phyloP scores from a whole-genome alignment of 2,113 vertebrate genomes.

The Ptyas mucosa region DNA sequence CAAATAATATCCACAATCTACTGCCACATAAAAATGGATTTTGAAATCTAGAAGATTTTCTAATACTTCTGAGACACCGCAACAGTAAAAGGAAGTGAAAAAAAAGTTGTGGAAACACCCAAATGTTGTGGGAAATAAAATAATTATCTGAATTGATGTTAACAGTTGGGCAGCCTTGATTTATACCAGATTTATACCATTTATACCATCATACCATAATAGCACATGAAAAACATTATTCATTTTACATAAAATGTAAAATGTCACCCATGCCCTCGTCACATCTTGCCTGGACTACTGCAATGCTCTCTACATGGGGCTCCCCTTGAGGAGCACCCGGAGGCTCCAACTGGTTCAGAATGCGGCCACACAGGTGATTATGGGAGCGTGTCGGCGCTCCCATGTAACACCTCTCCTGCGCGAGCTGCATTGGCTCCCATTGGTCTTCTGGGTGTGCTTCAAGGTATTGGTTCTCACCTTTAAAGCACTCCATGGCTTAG shows the following conservation, averaged over 20 bases:
- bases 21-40: not conserved
- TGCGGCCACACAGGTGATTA: too few relatives aligned
- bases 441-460: too few relatives aligned
- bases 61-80: not conserved
- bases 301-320: too few relatives aligned
- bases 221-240: not conserved
- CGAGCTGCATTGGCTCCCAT: too few relatives aligned
- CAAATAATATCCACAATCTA: not conserved
- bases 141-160: not conserved
- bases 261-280: too few relatives aligned
- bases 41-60: not conserved
- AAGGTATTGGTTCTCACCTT: too few relatives aligned
- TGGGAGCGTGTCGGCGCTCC: too few relatives aligned
- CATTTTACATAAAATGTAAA: not conserved
- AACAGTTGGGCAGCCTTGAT: not conserved
- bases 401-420: too few relatives aligned
- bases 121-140: not conserved
- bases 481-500: too few relatives aligned
- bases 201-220: not conserved
- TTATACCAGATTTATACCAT: not conserved
- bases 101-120: not conserved
- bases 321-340: too few relatives aligned
- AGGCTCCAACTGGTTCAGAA: too few relatives aligned
- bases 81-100: not conserved
- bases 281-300: too few relatives aligned